phyloP scores from a whole-genome alignment of 2,113 vertebrate species.

The Spea bombifrons region DNA sequence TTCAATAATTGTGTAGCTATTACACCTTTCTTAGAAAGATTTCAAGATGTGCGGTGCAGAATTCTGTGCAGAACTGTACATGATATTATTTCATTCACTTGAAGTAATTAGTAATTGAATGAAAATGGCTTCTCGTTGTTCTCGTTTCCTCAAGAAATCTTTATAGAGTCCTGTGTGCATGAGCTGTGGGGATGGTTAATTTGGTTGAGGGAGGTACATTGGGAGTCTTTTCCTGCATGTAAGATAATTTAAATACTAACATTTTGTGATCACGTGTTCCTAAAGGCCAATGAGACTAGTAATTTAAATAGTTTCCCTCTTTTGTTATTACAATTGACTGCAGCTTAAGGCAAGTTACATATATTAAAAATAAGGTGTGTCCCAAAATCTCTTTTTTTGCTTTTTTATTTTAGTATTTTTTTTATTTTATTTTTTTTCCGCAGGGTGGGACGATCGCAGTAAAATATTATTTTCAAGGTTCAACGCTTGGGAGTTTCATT shows the following conservation, averaged over 20 bases:
- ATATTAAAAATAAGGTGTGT: constrained; percentile 14
- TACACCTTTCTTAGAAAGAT: too few species aligned
- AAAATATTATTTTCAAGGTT: constrained; percentile 36
- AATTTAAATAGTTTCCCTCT: constrained; percentile 42
- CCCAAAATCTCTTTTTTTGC: neutral
- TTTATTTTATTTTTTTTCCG: neutral
- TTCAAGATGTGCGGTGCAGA: too few species aligned
- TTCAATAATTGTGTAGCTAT: too few species aligned
- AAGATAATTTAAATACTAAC: neutral
- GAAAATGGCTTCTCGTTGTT: too few species aligned
- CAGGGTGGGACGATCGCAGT: constrained; percentile 14
- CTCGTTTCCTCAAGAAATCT: too few species aligned
- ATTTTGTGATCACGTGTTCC: constrained; percentile 57
- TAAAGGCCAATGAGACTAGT: constrained; percentile 61
- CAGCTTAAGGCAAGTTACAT: neutral
- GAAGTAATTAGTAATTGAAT: too few species aligned
- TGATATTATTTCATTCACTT: too few species aligned
- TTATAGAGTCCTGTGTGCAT: too few species aligned
- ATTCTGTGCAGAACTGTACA: too few species aligned
- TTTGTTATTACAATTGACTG: constrained; percentile 14
- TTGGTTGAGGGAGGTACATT: too few species aligned
- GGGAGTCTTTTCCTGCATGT: constrained; percentile 5
- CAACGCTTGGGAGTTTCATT: constrained; percentile 11
- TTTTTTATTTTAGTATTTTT: neutral
- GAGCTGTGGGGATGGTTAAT: too few species aligned